Percentiles rank a stretch among this genome's conserved stretches.
phyloP scores from a whole-genome alignment of 2,113 vertebrate genomes.

The Anarhynchus alexandrinus region DNA sequence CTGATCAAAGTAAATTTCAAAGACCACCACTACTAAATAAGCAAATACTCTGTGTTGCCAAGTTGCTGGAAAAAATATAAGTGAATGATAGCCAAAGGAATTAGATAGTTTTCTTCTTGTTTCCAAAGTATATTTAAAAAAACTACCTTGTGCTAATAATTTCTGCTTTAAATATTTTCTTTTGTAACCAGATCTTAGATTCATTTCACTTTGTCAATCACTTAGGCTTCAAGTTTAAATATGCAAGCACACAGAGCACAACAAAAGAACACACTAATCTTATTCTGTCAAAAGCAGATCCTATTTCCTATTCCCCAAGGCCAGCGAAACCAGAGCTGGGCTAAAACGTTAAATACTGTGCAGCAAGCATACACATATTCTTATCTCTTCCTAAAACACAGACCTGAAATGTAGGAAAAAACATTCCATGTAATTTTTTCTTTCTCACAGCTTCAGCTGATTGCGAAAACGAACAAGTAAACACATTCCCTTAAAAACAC shows the following conservation, averaged over 20 bases:
- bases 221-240: neutral
- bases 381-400: neutral
- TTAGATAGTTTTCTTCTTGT: neutral
- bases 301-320: conserved; percentile 16
- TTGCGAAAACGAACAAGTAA: neutral
- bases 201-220: conserved; percentile 16
- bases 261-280: conserved; percentile 40
- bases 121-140: neutral
- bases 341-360: conserved; percentile 14
- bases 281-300: conserved; percentile 20
- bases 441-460: neutral
- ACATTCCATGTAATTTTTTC: neutral
- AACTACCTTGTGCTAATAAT: neutral
- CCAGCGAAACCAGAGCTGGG: neutral
- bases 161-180: conserved; percentile 5
- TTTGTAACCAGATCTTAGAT: neutral
- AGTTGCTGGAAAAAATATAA: neutral
- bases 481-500: neutral
- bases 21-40: neutral
- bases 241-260: neutral
- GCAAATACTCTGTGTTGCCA: neutral
- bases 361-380: neutral
- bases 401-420: neutral
- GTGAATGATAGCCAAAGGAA: neutral
- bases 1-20: neutral